These are phyloP conservation scores for Apodemia duryi DNA, from an alignment of 2,888 invertebrate species.

Conservation along the genomic window DNA sequence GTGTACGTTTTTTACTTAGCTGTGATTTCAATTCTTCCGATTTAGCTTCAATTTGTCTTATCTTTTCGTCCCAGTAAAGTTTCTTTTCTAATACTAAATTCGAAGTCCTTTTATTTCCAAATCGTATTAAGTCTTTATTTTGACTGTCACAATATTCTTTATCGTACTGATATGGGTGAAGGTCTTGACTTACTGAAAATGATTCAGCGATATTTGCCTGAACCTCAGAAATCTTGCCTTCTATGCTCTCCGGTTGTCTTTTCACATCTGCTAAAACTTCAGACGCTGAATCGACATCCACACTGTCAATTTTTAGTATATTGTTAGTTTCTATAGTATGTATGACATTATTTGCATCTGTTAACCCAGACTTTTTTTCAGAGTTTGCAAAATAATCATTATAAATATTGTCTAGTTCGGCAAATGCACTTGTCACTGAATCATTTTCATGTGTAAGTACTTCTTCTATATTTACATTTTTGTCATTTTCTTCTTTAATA, in stretches of 20 bases:
- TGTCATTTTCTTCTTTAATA: constrained; percentile 67
- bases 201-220: constrained; percentile 75
- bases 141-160: constrained; percentile 26
- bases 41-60: constrained; percentile 63
- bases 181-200: constrained; percentile 72
- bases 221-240: constrained; percentile 77
- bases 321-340: constrained; percentile 37
- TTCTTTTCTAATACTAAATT: constrained; percentile 71
- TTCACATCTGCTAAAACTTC: constrained; percentile 70
- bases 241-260: constrained; percentile 56
- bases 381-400: constrained; percentile 56
- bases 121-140: constrained; percentile 44
- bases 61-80: constrained; percentile 74
- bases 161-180: constrained; percentile 41
- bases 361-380: constrained; percentile 39
- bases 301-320: constrained; percentile 41
- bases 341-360: constrained; percentile 38
- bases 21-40: constrained; percentile 51
- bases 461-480: constrained; percentile 50
- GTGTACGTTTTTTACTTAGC: constrained; percentile 52
- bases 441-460: constrained; percentile 49
- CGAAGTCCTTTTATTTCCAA: constrained; percentile 45
- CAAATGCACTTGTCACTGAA: constrained; percentile 65
- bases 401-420: constrained; percentile 65
- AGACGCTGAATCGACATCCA: constrained; percentile 74